Conservation (phyloP, 2,888 invertebrate genomes). For the Apeira syringaria region DNA sequence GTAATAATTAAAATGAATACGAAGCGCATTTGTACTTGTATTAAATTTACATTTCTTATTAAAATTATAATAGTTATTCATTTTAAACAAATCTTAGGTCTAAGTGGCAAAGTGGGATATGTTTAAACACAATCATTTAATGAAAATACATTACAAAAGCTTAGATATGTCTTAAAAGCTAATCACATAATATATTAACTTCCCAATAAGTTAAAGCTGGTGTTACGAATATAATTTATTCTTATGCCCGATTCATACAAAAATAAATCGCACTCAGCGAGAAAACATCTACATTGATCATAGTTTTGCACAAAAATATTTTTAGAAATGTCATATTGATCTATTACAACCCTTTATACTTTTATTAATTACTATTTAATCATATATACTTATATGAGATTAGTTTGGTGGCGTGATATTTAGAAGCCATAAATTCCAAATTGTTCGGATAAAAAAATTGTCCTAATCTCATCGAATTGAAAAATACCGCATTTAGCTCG, state of each 20-base stretch:
- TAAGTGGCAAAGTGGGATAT: constrained; percentile 77
- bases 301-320: constrained; percentile 3
- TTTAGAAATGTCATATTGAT: constrained; percentile 31
- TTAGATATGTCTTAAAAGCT: constrained; percentile 49
- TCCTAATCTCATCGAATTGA: constrained; percentile 44
- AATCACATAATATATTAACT: constrained; percentile 42
- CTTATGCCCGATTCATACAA: constrained; percentile 38
- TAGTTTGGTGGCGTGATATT: too few species aligned
- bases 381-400: too few species aligned
- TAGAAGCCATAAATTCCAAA: constrained; percentile 60
- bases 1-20: constrained; percentile 37
- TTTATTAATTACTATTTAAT: too few species aligned
- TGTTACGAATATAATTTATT: constrained; percentile 35
- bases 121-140: constrained; percentile 49
- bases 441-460: constrained; percentile 55
- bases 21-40: constrained; percentile 43
- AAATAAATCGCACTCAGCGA: constrained; percentile 28
- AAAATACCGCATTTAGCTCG: constrained; percentile 28
- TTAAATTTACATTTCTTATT: constrained; percentile 38
- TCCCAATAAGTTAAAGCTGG: constrained; percentile 66
- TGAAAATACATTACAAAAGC: constrained; percentile 40
- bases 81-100: constrained; percentile 33
- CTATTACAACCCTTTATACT: constrained; percentile 48
- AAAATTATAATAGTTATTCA: constrained; percentile 30
- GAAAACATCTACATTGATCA: constrained; percentile 2